Conservation (phyloP, 1,140 invertebrate species). For the Saccostrea cuccullata region DNA sequence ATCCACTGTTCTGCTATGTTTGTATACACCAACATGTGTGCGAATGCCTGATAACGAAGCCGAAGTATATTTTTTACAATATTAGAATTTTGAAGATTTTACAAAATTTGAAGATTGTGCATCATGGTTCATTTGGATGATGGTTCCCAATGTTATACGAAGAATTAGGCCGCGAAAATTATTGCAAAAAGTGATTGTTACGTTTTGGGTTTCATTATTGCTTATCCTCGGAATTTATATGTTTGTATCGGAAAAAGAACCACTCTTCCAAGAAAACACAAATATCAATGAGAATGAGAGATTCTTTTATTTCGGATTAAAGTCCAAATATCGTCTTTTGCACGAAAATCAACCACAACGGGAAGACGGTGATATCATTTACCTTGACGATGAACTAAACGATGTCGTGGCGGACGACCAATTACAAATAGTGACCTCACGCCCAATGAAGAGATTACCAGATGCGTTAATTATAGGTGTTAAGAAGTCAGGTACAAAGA, state of each 20-base stretch:
- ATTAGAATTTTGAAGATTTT: slow-evolving; percentile 17
- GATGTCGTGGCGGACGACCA: background rate
- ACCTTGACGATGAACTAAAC: slow-evolving; percentile 31
- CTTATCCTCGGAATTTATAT: background rate
- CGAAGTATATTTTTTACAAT: background rate
- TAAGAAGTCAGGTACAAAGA: slow-evolving; percentile 79
- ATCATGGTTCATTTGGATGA: slow-evolving; percentile 22
- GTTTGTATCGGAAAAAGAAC: background rate
- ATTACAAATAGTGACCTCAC: slow-evolving; percentile 11
- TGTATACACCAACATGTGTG: background rate
- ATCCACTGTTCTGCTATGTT: background rate
- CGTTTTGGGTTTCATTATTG: background rate
- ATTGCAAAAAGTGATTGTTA: background rate
- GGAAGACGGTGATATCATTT: slow-evolving; percentile 8
- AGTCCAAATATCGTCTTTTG: background rate
- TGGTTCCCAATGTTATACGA: background rate
- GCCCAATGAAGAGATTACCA: slow-evolving; percentile 63
- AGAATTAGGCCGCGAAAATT: background rate
- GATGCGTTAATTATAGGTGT: slow-evolving; percentile 79
- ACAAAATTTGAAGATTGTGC: background rate
- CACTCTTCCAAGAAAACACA: background rate
- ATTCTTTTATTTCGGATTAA: background rate
- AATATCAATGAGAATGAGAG: background rate
- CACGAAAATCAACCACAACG: background rate
- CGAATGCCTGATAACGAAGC: background rate